Percentiles rank a stretch among this genome's conserved stretches.
Evolutionary conservation across 2,797 vertebrate genomes (phyloP).

Genomic region (Fundulus diaphanus): DNA sequence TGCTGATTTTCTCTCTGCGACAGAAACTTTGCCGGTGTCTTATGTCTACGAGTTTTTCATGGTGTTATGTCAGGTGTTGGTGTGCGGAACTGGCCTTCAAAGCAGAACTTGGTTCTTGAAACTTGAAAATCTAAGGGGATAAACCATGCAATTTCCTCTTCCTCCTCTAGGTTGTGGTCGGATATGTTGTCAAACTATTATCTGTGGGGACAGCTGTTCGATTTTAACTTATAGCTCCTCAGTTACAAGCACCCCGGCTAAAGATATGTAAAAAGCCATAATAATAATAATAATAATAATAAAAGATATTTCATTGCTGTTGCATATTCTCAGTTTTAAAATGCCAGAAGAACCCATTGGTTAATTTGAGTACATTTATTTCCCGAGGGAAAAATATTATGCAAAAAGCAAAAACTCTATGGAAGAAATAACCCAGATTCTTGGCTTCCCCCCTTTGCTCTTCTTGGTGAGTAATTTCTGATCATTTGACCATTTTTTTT

Average conservation of each 20-base stretch:
- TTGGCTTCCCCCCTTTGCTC: neutral
- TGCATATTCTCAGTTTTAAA: neutral
- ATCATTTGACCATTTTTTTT: neutral
- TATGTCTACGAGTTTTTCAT: constrained; percentile 31
- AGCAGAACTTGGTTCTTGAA: constrained; percentile 7
- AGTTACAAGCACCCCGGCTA: neutral
- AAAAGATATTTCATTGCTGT: neutral
- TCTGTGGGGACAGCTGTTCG: neutral
- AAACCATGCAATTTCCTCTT: neutral
- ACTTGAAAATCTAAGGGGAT: constrained; percentile 2
- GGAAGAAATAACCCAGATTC: neutral
- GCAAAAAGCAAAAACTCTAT: neutral
- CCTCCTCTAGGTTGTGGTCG: constrained; percentile 7
- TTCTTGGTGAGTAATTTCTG: neutral
- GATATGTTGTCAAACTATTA: neutral
- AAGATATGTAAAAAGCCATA: neutral
- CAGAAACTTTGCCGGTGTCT: constrained; percentile 44
- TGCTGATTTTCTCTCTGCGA: constrained; percentile 43
- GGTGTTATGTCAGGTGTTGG: constrained; percentile 36
- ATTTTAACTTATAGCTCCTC: neutral
- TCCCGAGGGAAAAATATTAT: neutral
- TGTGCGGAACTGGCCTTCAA: constrained; percentile 27
- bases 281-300: neutral
- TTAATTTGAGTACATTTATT: neutral
- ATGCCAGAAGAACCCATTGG: neutral